Base-by-base conservation (phyloP, 2,113 vertebrate species). In the Candoia aspera region DNA sequence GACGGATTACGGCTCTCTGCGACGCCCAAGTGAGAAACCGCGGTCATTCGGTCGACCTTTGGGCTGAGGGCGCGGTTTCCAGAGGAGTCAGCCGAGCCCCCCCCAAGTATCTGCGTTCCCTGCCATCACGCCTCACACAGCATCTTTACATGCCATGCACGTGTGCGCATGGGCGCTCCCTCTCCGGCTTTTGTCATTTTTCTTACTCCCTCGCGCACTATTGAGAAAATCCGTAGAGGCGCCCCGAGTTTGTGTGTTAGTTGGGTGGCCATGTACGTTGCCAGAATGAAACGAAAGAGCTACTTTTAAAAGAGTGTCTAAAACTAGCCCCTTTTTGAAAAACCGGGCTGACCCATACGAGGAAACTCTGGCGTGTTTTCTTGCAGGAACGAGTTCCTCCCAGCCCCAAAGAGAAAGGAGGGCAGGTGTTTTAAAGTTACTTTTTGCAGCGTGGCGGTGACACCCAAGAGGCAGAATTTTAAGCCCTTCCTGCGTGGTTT, bases 1-100 rank as follows among this genome's bases (percentile, higher is more conserved):
- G 98, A 37, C 98, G 98, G 29, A 93, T 99, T 89, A 98, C 98
- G 9, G 97, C 97, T 60, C 96, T 98, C 94, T 98, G 98, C 0
- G 98, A 99, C 94, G 96, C 95, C 94, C 99, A 98, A 98, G 98
- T 98, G 33, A 79, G 68, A 79, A 92, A 97, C 94, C 15, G 46
- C 21, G 37, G 0, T 2, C 1, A 6, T n/a, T 73, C 5, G 13
- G 11, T 37, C 68, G 9, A 19, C 15, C 19, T 33, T 73, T 73
- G n/a, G 15, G 68, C 17, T 73, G 59, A 2, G 60, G 60, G 60
- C 5, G 33, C 15, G 13, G 1, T 73, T 73, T 73, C n/a, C n/a
- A 19, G 19, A 19, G n/a, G 3, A 37, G 68, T 37, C 15, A 6
- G n/a, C 2, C 2, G n/a, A 19, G n/a, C 17, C 19, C 15, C 10